phyloP scores from a whole-genome alignment of 1,140 invertebrate genomes.

The Hesperophylax magnus region DNA sequence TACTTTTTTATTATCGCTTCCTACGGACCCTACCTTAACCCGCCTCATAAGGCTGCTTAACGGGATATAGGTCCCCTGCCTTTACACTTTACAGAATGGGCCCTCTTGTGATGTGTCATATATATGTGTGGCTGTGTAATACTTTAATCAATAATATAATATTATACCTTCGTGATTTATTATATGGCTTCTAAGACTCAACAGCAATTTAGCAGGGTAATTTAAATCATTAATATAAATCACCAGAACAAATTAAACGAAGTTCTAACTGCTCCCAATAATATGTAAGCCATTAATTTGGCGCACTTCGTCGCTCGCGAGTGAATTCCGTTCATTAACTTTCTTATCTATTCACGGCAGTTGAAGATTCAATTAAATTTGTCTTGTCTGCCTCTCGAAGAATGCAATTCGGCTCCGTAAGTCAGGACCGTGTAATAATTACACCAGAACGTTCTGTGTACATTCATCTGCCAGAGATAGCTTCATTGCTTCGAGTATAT shows the following conservation, averaged over 20 bases:
- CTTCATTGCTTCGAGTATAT: conserved; percentile 25
- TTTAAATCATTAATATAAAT: background rate
- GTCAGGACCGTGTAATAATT: conserved; percentile 26
- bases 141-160: too few relatives aligned
- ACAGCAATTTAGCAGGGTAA: too few relatives aligned
- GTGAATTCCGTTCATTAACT: conserved; percentile 22
- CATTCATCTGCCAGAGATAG: conserved; percentile 21
- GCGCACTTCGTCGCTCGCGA: background rate
- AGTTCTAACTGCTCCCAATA: background rate
- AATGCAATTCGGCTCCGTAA: conserved; percentile 19
- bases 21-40: too few relatives aligned
- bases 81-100: too few relatives aligned
- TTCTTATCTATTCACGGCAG: conserved; percentile 29
- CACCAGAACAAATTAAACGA: background rate
- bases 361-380: conserved; percentile 28
- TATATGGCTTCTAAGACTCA: too few relatives aligned
- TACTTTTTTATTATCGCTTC: too few relatives aligned
- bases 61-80: too few relatives aligned
- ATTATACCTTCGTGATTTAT: too few relatives aligned
- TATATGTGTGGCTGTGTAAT: too few relatives aligned
- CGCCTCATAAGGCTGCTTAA: too few relatives aligned
- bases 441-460: conserved; percentile 28
- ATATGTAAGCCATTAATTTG: background rate
- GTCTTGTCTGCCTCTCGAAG: conserved; percentile 21
- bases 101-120: too few relatives aligned